Evolutionary conservation across 2,797 vertebrate species (phyloP).

Genomic region (Chlorospingus flavigularis): DNA sequence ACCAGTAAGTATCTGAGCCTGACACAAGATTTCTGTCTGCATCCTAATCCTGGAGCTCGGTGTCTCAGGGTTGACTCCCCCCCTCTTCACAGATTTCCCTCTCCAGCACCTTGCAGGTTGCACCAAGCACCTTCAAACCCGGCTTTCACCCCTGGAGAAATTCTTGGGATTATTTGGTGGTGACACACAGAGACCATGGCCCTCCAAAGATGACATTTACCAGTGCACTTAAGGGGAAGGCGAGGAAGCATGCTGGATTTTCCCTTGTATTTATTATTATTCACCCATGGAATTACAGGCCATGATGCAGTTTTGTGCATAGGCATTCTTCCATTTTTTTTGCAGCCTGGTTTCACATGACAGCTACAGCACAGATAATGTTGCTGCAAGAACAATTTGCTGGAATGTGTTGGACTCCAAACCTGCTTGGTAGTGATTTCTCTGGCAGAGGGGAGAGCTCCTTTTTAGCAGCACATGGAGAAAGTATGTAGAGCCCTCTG

Average conservation of each 20-base stretch:
- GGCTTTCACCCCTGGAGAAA: not conserved
- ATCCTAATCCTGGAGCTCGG: not conserved
- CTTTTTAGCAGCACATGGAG: not conserved
- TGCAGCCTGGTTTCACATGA: not conserved
- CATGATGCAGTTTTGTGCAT: not conserved
- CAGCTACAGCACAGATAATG: not conserved
- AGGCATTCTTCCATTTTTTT: not conserved
- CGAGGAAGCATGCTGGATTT: not conserved
- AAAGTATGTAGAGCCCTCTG: not conserved
- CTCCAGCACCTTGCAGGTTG: not conserved
- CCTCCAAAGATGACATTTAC: not conserved
- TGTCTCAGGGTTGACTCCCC: not conserved
- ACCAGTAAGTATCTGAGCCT: not conserved
- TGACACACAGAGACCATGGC: accelerated
- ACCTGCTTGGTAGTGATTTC: not conserved
- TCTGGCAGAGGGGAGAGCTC: not conserved
- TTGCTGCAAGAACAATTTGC: not conserved
- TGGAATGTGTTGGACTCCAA: not conserved
- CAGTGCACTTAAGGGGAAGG: not conserved
- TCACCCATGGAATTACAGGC: not conserved
- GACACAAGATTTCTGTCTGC: not conserved
- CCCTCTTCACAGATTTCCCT: not conserved
- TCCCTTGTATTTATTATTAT: not conserved
- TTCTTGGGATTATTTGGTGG: not conserved
- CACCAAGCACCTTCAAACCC: not conserved